phyloP scores from a whole-genome alignment of 2,797 vertebrate genomes.

The Poecilia gillii region DNA sequence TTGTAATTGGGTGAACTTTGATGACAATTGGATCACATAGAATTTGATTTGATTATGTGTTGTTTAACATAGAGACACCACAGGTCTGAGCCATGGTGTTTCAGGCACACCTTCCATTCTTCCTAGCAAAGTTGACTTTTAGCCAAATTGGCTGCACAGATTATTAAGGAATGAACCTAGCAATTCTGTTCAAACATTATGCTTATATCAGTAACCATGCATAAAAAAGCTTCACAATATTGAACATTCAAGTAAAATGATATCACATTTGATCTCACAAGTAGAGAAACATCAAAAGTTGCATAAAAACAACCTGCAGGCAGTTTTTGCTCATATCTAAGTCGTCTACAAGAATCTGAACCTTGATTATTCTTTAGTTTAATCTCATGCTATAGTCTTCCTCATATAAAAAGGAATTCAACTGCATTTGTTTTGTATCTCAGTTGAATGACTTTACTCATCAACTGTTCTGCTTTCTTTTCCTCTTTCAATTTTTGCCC shows the following conservation, averaged over 20 bases:
- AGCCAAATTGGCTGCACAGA: neutral
- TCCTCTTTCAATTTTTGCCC: neutral
- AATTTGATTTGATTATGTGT: conserved; percentile 12
- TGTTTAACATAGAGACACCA: neutral
- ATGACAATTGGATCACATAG: neutral
- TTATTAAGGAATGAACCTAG: conserved; percentile 5
- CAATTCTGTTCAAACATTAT: conserved; percentile 25
- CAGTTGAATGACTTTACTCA: neutral
- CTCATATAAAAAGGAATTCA: neutral
- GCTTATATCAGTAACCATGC: conserved; percentile 5
- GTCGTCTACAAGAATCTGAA: neutral
- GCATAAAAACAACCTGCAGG: neutral
- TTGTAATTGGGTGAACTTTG: neutral
- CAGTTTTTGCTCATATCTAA: neutral
- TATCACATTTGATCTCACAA: neutral
- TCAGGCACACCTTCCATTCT: conserved; percentile 36
- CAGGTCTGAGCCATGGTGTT: conserved; percentile 1
- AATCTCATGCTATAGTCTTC: neutral
- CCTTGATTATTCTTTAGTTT: neutral
- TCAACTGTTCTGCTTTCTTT: neutral
- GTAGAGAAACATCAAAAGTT: neutral
- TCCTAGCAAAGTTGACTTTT: conserved; percentile 17
- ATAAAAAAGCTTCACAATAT: conserved; percentile 7
- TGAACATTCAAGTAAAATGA: neutral
- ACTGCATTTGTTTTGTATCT: neutral